Conservation (phyloP, 1,140 invertebrate genomes). For the Agrilus planipennis region DNA sequence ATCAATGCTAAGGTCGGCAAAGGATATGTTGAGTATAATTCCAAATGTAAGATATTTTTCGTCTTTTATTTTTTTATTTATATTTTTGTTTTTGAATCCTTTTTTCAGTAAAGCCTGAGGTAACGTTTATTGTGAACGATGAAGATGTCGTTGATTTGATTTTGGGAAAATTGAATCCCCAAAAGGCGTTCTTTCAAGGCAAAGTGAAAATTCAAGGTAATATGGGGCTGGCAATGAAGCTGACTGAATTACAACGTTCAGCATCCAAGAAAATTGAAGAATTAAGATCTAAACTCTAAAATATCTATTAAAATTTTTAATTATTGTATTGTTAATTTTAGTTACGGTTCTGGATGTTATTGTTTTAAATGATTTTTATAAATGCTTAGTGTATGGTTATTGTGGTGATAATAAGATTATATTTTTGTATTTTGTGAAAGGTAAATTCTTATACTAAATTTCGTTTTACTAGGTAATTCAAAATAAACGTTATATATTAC, state of each 20-base stretch:
- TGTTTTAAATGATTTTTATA: no score
- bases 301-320: no score
- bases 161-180: conserved; percentile 81
- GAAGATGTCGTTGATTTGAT: conserved; percentile 77
- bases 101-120: conserved; percentile 71
- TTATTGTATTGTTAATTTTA: no score
- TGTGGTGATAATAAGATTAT: no score
- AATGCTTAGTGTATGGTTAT: no score
- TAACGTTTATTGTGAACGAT: conserved; percentile 79
- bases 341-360: no score
- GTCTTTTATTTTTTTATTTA: conserved; percentile 1
- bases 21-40: conserved; percentile 67
- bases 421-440: no score
- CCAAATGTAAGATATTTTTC: conserved; percentile 43
- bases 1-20: conserved; percentile 82
- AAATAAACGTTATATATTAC: no score
- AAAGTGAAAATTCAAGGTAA: conserved; percentile 94
- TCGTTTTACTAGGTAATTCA: no score
- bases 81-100: background rate
- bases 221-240: conserved; percentile 90
- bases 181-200: conserved; percentile 96
- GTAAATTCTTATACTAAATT: no score
- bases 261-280: conserved; percentile 59
- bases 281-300: conserved; percentile 62
- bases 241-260: conserved; percentile 70